Conservation (phyloP, 92 coral and sea anemone species). For the Paragorgia papillata region DNA sequence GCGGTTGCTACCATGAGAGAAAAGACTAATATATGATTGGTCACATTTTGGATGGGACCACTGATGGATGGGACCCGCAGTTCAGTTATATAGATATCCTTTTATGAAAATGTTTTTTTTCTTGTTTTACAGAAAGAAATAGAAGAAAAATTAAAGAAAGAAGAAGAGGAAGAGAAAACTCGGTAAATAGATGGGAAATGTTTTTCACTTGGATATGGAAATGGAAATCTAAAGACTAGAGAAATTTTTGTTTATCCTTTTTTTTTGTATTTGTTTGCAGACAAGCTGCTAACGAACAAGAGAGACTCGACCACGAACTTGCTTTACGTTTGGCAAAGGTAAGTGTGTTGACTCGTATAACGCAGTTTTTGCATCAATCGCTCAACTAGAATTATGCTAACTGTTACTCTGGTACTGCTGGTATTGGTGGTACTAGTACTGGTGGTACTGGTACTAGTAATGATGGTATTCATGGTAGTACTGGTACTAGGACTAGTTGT, state of each 20-base stretch:
- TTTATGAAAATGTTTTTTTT: not conserved
- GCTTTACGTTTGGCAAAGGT: constrained; percentile 92
- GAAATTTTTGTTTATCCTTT: not conserved
- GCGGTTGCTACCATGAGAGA: no score
- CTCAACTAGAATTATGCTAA: not conserved
- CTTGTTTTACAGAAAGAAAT: constrained; percentile 24
- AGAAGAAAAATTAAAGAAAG: constrained; percentile 19
- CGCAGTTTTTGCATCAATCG: not conserved
- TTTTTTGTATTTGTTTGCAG: constrained; percentile 20
- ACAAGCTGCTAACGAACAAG: constrained; percentile 83
- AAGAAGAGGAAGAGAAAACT: constrained; percentile 24
- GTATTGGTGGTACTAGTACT: no score
- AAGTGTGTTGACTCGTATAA: no score
- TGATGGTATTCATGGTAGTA: no score
- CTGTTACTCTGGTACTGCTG: no score
- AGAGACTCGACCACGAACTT: constrained; percentile 90
- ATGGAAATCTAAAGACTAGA: no score
- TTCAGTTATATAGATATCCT: no score
- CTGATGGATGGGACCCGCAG: no score
- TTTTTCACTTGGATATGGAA: not conserved
- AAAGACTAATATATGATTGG: no score
- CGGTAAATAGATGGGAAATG: not conserved
- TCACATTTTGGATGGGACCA: no score
- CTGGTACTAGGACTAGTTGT: no score
- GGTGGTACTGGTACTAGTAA: no score